Conservation (phyloP, 1,140 invertebrate genomes). For the Battus philenor region DNA sequence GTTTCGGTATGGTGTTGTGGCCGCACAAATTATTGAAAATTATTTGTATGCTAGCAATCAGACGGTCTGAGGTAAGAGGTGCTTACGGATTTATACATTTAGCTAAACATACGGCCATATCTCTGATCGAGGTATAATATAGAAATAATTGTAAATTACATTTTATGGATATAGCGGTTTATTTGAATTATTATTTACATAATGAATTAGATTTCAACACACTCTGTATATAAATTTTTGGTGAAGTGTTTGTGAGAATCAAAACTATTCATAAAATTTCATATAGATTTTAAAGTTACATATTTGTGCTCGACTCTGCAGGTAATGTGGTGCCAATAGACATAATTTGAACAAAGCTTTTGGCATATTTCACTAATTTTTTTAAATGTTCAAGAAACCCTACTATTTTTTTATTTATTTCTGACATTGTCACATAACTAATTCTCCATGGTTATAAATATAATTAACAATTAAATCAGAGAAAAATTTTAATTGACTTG, state of each 20-base stretch:
- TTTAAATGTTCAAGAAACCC: no score
- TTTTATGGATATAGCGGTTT: neutral
- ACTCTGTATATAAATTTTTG: slow-evolving; percentile 8
- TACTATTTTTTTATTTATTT: no score
- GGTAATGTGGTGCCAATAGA: no score
- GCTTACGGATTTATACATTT: slow-evolving; percentile 1
- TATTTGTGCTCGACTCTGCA: no score
- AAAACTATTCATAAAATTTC: no score
- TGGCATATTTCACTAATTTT: no score
- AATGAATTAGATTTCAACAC: slow-evolving; percentile 3
- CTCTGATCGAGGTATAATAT: neutral
- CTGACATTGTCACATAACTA: neutral
- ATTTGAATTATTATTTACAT: neutral
- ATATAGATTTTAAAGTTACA: no score
- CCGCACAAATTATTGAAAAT: slow-evolving; percentile 13
- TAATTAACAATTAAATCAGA: neutral
- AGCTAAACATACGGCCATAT: neutral
- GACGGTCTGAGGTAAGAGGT: slow-evolving; percentile 3
- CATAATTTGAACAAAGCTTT: no score
- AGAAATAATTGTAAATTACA: neutral
- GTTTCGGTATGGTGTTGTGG: neutral
- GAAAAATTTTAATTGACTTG: neutral
- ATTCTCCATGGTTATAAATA: neutral
- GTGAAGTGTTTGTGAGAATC: neutral
- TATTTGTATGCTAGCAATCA: neutral